Base-by-base conservation (phyloP, 92 coral and sea anemone genomes). In the Bergia sp. region DNA sequence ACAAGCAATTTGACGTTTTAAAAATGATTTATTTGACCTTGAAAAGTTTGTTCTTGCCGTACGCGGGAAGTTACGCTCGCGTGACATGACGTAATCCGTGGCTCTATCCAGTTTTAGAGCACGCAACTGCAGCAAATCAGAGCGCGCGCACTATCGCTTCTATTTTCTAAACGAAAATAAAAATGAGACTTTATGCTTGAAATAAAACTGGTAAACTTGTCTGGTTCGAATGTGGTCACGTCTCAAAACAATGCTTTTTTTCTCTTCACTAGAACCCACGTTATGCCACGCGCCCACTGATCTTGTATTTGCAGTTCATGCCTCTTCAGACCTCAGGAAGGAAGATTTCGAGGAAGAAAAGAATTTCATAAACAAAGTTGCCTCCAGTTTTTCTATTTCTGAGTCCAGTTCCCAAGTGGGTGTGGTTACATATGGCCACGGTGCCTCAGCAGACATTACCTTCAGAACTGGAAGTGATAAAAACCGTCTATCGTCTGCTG, bases 401-500 rank as follows among this genome's bases (percentile, higher is more conserved):
- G 65, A 79, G 41, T 79, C 83, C 83, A 79, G 69, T 79, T 29
- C 67, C 18, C 65, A 79, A 23, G 83, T 79, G 83, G 83, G 66
- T 53, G 66, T 79, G 9, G 83, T 50, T 12, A 79, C 83, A 5
- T 79, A 79, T 23, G 83, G 83, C 42, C 67, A 79, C 21, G 36
- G 83, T 55, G 83, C 83, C 7, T 79, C 83, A 3, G 40, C 83
- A 47, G 83, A 49, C 83, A 50, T 79, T 47, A 79, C 61, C 40
- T 50, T 79, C 20, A 53, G 69, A 50, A 38, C 4, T 12, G 83
- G 83, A 50, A 79, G 83, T 4, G 42, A 79, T 55, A 55, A 15
- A 1, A 55, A 79, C 12, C 83, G 83, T 38, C 83, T 79, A 37
- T 49, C 9, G 83, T 53, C 83, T 3, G 40, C 83, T 79, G 65